phyloP scores from a whole-genome alignment of 2,797 vertebrate genomes.

The Meriones psammophilus region DNA sequence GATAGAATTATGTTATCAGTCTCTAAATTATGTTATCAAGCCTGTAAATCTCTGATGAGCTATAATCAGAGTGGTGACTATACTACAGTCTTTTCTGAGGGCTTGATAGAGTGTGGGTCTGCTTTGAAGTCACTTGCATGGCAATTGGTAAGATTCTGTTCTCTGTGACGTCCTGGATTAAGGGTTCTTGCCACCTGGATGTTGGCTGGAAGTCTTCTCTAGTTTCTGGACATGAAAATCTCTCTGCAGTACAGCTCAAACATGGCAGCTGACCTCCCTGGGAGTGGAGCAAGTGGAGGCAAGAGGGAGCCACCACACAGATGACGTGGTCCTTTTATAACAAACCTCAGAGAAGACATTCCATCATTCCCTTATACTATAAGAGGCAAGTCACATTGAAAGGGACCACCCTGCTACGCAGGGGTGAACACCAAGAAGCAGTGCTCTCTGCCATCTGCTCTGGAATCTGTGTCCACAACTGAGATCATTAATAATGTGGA shows the following conservation, averaged over 20 bases:
- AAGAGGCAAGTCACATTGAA: constrained; percentile 19
- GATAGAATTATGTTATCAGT: neutral
- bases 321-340: neutral
- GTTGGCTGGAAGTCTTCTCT: neutral
- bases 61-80: neutral
- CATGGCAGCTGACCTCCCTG: neutral
- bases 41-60: neutral
- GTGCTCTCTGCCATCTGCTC: neutral
- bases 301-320: neutral
- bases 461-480: neutral
- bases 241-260: neutral
- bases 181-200: neutral
- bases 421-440: neutral
- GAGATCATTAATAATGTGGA: neutral
- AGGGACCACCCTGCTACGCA: neutral
- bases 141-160: neutral
- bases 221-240: neutral
- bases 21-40: neutral
- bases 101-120: neutral
- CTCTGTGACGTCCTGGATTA: neutral
- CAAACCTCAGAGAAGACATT: neutral
- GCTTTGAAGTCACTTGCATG: neutral
- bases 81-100: neutral
- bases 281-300: neutral
- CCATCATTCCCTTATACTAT: neutral